Evolutionary conservation across 2,888 invertebrate species (phyloP).

Genomic region (Noctua pronuba): DNA sequence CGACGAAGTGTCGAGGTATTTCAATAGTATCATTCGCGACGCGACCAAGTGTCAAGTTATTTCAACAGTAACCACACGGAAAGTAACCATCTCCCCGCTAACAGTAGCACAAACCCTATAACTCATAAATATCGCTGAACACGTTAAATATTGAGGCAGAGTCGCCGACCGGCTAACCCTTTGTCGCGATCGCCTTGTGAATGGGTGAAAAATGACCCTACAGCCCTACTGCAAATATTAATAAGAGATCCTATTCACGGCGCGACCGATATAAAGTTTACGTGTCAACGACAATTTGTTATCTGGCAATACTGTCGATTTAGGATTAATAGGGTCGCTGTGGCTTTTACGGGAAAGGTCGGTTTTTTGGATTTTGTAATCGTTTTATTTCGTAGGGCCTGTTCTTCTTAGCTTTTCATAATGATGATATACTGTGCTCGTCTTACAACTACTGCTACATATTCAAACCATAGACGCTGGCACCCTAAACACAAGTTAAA

Average conservation of each 20-base stretch:
- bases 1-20: not conserved
- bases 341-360: conserved; percentile 4
- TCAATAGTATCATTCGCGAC: not conserved
- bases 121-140: conserved; percentile 73
- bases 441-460: no score
- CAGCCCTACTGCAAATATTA: conserved; percentile 63
- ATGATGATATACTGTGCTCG: no score
- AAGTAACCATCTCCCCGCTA: conserved; percentile 33
- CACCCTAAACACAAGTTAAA: no score
- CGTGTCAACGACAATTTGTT: conserved; percentile 69
- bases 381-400: not conserved
- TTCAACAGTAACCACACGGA: not conserved
- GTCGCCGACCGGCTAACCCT: conserved; percentile 68
- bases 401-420: no score
- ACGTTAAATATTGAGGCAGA: conserved; percentile 73
- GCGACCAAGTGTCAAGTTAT: not conserved
- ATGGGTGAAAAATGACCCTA: conserved; percentile 76
- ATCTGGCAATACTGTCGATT: conserved; percentile 62
- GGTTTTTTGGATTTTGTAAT: not conserved
- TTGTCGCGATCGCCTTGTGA: conserved; percentile 69
- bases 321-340: conserved; percentile 52
- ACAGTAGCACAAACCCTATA: conserved; percentile 31
- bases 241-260: conserved; percentile 67
- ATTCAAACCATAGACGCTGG: no score
- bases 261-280: conserved; percentile 62